Percentiles rank a stretch among this genome's conserved stretches.
Conservation (phyloP, 2,113 vertebrate species). For the Trematocara variabile region DNA sequence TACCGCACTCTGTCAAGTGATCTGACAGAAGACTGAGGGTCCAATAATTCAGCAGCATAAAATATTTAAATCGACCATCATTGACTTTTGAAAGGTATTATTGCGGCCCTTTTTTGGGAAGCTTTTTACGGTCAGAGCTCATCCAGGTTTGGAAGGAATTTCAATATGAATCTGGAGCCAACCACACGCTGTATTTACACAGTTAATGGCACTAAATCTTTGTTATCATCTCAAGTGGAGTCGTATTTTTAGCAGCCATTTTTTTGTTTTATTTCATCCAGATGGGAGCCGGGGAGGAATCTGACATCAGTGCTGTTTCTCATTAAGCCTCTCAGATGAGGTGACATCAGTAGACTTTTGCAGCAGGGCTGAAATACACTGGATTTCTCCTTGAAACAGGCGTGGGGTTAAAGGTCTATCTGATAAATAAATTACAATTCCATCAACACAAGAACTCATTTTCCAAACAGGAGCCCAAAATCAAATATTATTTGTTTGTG, state of each 20-base stretch:
- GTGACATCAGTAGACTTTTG: conserved; percentile 57
- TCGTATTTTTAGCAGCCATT: conserved; percentile 69
- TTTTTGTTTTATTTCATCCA: conserved; percentile 66
- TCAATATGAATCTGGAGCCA: conserved; percentile 36
- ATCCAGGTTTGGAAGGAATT: conserved; percentile 47
- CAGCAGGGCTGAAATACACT: neutral
- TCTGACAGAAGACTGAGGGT: conserved; percentile 17
- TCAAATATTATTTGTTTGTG: conserved; percentile 4
- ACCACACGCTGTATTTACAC: conserved; percentile 51
- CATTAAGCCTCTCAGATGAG: conserved; percentile 49
- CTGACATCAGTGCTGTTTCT: conserved; percentile 60
- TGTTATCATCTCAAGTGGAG: conserved; percentile 62
- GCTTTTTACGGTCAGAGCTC: conserved; percentile 22
- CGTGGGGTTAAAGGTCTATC: conserved; percentile 22
- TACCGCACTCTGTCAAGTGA: conserved; percentile 20
- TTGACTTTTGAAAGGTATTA: conserved; percentile 26
- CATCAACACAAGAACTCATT: neutral
- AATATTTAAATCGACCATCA: conserved; percentile 50
- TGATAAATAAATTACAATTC: conserved; percentile 29
- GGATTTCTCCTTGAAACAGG: neutral
- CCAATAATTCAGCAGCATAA: conserved; percentile 37
- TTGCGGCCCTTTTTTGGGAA: neutral
- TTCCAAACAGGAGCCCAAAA: neutral
- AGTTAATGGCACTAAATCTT: conserved; percentile 57
- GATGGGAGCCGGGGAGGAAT: conserved; percentile 55